Conservation (phyloP, 2,797 vertebrate genomes). For the Tarsius wallacei region DNA sequence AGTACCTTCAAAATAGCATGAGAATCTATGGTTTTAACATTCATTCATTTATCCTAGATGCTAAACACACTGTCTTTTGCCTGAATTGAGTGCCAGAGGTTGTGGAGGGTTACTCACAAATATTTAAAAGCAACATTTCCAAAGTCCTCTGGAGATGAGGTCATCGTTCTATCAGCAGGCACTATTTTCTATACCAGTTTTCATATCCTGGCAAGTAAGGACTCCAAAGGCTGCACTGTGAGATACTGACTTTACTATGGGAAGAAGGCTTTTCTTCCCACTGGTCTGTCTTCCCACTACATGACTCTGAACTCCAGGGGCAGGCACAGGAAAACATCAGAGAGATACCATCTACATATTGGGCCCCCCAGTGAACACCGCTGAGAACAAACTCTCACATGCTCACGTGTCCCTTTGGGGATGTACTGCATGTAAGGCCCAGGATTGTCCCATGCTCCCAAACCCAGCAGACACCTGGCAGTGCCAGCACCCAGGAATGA, state of each 20-base stretch:
- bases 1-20: neutral
- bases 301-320: neutral
- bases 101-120: constrained; percentile 41
- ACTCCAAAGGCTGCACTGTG: neutral
- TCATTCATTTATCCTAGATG: neutral
- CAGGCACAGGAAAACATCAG: neutral
- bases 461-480: neutral
- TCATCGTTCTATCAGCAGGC: neutral
- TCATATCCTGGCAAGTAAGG: neutral
- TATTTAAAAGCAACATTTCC: constrained; percentile 3
- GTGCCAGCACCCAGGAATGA: neutral
- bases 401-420: neutral
- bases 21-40: neutral
- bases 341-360: neutral
- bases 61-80: constrained; percentile 10
- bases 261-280: neutral
- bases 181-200: neutral
- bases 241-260: neutral
- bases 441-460: neutral
- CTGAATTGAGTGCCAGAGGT: neutral
- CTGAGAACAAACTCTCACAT: neutral
- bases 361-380: neutral
- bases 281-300: neutral
- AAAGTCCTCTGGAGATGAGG: constrained; percentile 35
- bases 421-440: neutral